These are phyloP conservation scores for Megalopta genalis DNA, from an alignment of 1,140 invertebrate genomes.

Conservation along the genomic window DNA sequence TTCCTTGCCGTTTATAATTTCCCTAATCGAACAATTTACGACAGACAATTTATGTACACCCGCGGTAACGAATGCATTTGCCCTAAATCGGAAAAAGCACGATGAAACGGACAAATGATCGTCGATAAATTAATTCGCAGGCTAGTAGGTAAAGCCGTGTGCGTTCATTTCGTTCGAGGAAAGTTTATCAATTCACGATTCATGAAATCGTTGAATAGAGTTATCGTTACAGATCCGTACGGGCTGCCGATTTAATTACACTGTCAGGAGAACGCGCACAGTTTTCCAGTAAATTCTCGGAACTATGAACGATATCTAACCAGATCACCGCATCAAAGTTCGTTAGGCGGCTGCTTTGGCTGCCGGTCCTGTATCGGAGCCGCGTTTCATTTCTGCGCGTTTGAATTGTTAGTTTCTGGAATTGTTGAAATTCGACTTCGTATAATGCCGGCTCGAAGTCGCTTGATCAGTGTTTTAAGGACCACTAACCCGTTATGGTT, in stretches of 20 bases:
- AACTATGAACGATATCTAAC: not conserved
- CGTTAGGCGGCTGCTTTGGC: not conserved
- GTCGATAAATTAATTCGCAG: no score
- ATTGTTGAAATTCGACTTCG: slow-evolving; percentile 4
- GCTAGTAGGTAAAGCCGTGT: no score
- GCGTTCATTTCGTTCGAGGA: no score
- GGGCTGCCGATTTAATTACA: not conserved
- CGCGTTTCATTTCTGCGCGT: not conserved
- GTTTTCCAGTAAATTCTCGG: not conserved
- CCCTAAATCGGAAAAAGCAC: no score
- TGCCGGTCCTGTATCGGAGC: not conserved
- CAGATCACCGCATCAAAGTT: not conserved
- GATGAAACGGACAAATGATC: not conserved
- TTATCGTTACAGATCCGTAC: not conserved
- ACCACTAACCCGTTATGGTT: not conserved
- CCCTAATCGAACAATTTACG: no score
- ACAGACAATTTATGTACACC: no score
- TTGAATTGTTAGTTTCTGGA: not conserved
- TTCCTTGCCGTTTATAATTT: no score
- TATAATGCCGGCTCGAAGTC: no score
- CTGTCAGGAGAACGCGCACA: not conserved
- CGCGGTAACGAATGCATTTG: no score
- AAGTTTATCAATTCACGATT: no score
- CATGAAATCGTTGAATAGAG: no score
- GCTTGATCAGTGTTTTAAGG: not conserved